Percentiles rank a stretch among this genome's conserved stretches.
Evolutionary conservation across 2,113 vertebrate species (phyloP).

Genomic region (Nesogale talazaci): DNA sequence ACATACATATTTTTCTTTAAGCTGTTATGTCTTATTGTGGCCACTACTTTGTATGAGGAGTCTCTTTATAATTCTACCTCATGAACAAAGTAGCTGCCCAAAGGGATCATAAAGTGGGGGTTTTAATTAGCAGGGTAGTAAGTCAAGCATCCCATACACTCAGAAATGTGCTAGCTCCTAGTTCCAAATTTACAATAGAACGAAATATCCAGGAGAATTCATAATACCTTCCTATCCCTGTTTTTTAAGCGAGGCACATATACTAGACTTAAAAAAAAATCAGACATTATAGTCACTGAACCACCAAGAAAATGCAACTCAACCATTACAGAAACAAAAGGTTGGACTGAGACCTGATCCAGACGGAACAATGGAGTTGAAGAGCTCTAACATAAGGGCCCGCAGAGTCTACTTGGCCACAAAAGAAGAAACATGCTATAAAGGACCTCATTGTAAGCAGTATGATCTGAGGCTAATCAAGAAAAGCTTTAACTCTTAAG

Average conservation of each 20-base stretch:
- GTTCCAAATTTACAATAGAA: not conserved
- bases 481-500: not conserved
- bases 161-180: not conserved
- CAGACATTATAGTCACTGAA: not conserved
- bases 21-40: not conserved
- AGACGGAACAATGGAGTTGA: not conserved
- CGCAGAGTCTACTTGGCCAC: not conserved
- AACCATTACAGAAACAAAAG: not conserved
- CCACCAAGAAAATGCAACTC: not conserved
- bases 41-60: not conserved
- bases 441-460: not conserved
- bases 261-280: not conserved
- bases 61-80: not conserved
- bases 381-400: not conserved
- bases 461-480: not conserved
- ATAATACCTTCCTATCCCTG: not conserved
- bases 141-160: not conserved
- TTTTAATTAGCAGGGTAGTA: not conserved
- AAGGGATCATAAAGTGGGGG: constrained; percentile 9
- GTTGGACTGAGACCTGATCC: not conserved
- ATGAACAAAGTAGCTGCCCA: not conserved
- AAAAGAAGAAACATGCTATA: not conserved
- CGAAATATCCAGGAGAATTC: not conserved
- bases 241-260: not conserved
- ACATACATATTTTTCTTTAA: not conserved